phyloP scores from a whole-genome alignment of 2,113 vertebrate genomes.

The Pygoscelis adeliae region DNA sequence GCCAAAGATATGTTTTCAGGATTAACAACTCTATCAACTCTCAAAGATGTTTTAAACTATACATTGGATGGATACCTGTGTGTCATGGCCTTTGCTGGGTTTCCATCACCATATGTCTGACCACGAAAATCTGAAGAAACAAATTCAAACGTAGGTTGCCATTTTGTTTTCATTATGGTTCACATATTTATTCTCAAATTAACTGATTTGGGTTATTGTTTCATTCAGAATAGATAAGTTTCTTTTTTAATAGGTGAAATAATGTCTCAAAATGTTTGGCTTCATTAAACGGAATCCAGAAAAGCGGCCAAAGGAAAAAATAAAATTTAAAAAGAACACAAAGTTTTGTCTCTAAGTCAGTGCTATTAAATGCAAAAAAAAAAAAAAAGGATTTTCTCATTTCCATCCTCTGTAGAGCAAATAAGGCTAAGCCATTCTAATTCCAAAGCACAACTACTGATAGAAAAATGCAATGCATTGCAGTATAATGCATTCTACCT shows the following conservation, averaged over 20 bases:
- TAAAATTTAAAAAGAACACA: neutral
- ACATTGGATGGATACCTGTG: conserved; percentile 24
- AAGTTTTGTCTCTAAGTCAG: neutral
- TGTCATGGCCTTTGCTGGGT: neutral
- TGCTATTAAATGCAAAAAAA: neutral
- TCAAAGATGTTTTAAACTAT: neutral
- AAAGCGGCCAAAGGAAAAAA: neutral
- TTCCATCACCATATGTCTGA: conserved; percentile 2
- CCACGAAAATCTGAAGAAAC: conserved; percentile 35
- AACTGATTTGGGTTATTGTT: neutral
- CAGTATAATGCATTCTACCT: neutral
- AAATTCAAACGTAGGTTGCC: neutral
- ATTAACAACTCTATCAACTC: neutral
- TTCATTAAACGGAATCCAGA: neutral
- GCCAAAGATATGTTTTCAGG: neutral
- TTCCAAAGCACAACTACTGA: neutral
- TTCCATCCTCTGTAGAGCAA: neutral
- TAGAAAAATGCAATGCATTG: neutral
- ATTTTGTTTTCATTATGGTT: neutral
- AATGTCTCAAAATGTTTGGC: neutral
- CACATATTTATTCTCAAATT: neutral
- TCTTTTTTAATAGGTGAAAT: neutral
- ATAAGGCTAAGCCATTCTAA: neutral
- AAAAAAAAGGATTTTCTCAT: neutral
- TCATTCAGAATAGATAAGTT: neutral